phyloP scores from a whole-genome alignment of 2,113 vertebrate genomes.

The Lynx canadensis region DNA sequence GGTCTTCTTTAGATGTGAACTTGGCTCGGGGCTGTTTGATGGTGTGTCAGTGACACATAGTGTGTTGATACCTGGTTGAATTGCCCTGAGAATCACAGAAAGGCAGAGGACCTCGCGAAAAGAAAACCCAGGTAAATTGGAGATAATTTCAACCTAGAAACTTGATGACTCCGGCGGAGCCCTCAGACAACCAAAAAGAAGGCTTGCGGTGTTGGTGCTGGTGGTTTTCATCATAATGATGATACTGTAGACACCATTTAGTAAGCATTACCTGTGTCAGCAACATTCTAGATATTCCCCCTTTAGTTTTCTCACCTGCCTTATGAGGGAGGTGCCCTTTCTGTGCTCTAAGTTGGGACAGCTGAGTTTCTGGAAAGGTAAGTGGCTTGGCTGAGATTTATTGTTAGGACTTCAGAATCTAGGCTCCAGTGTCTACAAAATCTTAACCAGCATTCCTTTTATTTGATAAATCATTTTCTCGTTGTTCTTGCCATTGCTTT shows the following conservation, averaged over 20 bases:
- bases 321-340: not conserved
- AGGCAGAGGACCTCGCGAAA: not conserved
- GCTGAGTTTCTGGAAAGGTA: not conserved
- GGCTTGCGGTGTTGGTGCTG: not conserved
- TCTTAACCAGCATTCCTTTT: not conserved
- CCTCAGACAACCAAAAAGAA: not conserved
- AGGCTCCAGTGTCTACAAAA: not conserved
- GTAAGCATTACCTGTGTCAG: too few species aligned
- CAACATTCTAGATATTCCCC: not conserved
- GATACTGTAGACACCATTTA: not conserved
- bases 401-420: not conserved
- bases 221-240: not conserved
- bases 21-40: not conserved
- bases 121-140: not conserved
- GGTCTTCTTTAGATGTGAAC: conserved; percentile 38
- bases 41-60: not conserved
- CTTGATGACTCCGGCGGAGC: not conserved
- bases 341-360: not conserved
- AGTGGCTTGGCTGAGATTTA: not conserved
- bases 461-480: not conserved
- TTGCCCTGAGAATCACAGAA: not conserved
- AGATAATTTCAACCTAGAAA: not conserved
- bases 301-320: not conserved
- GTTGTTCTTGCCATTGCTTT: not conserved
- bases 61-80: not conserved